Evolutionary conservation across 2,797 vertebrate genomes (phyloP), one percentile per base, ranked within the genome.

Genomic region (Pempheris klunzingeri): DNA sequence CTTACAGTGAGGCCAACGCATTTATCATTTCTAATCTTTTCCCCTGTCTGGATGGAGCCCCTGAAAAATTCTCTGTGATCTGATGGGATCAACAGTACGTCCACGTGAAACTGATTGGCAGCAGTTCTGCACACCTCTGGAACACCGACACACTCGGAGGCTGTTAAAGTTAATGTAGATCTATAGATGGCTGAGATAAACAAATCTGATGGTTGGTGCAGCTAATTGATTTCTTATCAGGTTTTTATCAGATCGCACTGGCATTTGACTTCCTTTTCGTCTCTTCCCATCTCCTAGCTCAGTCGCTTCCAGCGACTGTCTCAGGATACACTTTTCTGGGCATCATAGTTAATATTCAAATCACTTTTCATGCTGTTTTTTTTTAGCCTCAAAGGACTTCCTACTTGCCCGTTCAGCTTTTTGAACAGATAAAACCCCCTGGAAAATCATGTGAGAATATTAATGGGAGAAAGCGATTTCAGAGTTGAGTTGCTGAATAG

Each of bases 191-290:
- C 41, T 41, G 49, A 69, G 82, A 87, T 88, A 73, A 86, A 84
- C 78, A 74, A 80, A 67, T 39, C 67, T 53, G 64, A 81, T 85
- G 80, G 83, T 63, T 55, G 55, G 64, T 64, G 38, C 34, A 34
- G 66, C 74, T 90, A 90, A 93, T 87, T 92, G 87, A 92, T 90
- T 93, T 58, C 77, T 89, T 88, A 87, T 93, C 86, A 71, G 46
- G 4, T 55, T 78, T 66, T 83, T 64, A 89, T 90, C 90, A 84
- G 77, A 83, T 81, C 34, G 36, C 59, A 43, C 24, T 72, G 64
- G 61, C 50, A 85, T 86, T 84, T 81, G 43, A 80, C 76, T 82
- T 82, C 49, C 50, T 65, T 73, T 77, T 58, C 44, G 14, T 83
- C 72, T 83, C 63, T 52, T 72, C 43, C 59, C 57, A 64, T 81